These are phyloP conservation scores for Molossus molossus DNA, from an alignment of 2,797 vertebrate genomes.

Conservation along the genomic window DNA sequence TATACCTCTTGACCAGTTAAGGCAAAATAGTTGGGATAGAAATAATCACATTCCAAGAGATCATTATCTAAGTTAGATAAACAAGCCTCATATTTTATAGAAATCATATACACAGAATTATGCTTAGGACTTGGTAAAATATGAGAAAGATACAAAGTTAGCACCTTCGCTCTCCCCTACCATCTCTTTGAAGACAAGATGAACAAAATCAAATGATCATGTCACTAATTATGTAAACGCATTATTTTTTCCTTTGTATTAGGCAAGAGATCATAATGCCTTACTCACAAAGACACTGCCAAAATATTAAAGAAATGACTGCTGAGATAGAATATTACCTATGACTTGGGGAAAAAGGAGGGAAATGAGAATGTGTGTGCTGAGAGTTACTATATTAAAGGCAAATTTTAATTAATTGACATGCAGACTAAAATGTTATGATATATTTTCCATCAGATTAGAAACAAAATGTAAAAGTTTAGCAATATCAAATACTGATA, in stretches of 20 bases:
- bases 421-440: not conserved
- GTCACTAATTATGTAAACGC: not conserved
- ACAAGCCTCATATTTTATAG: not conserved
- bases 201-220: not conserved
- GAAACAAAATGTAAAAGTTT: conserved; percentile 22
- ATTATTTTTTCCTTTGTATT: conserved; percentile 23
- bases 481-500: not conserved
- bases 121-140: not conserved
- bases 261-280: not conserved
- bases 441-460: not conserved
- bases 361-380: not conserved
- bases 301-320: conserved; percentile 6
- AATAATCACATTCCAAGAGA: not conserved
- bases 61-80: not conserved
- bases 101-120: not conserved
- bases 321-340: not conserved
- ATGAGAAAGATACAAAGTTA: conserved; percentile 25
- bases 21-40: not conserved
- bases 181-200: not conserved
- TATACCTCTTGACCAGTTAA: not conserved
- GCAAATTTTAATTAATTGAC: not conserved
- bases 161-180: not conserved
- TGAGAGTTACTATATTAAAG: not conserved
- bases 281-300: not conserved
- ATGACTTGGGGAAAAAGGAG: not conserved